A percentile compares a stretch with the other conserved stretches of the same genome.
Evolutionary conservation across 2,113 vertebrate genomes (phyloP).

Genomic region (Oreotrochilus melanogaster): DNA sequence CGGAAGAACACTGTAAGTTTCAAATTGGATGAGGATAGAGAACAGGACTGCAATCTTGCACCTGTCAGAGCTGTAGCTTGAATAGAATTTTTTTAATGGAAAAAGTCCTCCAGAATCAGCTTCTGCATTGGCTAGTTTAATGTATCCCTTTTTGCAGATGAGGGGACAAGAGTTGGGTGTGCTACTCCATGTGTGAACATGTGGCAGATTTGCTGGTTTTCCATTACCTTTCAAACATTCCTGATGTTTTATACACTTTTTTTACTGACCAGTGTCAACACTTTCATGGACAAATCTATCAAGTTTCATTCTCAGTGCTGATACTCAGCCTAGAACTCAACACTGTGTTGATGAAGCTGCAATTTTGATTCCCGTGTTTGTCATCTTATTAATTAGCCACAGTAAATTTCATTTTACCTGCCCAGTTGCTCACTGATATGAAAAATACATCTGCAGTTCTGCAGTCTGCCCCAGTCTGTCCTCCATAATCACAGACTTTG

Average conservation of each 20-base stretch:
- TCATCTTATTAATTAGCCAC: not conserved
- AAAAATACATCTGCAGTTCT: not conserved
- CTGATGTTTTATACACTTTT: not conserved
- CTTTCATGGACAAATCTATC: not conserved
- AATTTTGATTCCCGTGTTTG: not conserved
- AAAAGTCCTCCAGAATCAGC: not conserved
- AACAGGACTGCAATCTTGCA: not conserved
- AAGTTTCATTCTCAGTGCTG: not conserved
- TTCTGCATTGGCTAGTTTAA: not conserved
- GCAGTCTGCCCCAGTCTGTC: not conserved
- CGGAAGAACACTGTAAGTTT: not conserved
- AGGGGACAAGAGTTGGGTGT: not conserved
- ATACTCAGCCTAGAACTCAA: not conserved
- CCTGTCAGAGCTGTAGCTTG: not conserved
- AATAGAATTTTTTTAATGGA: not conserved
- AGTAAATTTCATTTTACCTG: not conserved
- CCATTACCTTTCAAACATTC: not conserved
- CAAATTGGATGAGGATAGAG: not conserved
- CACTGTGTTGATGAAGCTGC: not conserved
- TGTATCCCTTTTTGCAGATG: not conserved
- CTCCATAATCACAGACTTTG: not conserved
- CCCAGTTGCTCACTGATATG: not conserved
- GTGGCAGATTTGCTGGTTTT: not conserved
- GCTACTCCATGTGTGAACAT: not conserved
- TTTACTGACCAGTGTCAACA: not conserved